Conservation (phyloP, 2,797 vertebrate genomes). For the Hydrophis major region DNA sequence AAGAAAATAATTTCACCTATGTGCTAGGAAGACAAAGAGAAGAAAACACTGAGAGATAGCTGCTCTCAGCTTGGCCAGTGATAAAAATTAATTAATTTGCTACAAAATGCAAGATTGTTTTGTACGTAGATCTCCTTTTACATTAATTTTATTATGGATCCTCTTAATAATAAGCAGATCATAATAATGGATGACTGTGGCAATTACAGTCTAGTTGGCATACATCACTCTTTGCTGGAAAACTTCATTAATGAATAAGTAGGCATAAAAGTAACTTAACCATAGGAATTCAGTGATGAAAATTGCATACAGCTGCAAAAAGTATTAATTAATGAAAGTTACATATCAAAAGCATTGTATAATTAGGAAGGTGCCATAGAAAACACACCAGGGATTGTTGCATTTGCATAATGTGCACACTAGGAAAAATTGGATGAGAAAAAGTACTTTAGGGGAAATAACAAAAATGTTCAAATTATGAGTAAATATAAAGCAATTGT, state of each 20-base stretch:
- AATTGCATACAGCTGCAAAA: neutral
- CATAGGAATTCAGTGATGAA: neutral
- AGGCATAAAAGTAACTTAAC: neutral
- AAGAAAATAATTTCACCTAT: constrained; percentile 32
- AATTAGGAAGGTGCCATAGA: neutral
- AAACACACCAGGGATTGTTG: neutral
- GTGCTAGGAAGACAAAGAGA: constrained; percentile 25
- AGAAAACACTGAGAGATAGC: neutral
- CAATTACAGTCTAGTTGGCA: neutral
- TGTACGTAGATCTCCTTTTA: neutral
- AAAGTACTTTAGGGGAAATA: neutral
- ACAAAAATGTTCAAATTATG: neutral
- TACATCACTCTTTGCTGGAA: neutral
- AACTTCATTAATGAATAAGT: neutral
- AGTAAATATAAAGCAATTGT: neutral
- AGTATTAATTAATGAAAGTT: neutral
- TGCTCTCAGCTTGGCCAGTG: neutral
- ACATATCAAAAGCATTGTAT: neutral
- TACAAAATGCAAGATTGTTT: neutral
- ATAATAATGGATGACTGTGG: neutral
- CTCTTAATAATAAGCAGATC: neutral
- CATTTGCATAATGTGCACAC: neutral
- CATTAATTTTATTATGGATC: neutral
- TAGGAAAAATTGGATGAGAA: neutral
- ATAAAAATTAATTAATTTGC: neutral